A percentile compares a stretch with the other conserved stretches of the same genome.
These are phyloP conservation scores for Pitangus sulphuratus DNA, from an alignment of 2,797 vertebrate genomes.

Conservation along the genomic window DNA sequence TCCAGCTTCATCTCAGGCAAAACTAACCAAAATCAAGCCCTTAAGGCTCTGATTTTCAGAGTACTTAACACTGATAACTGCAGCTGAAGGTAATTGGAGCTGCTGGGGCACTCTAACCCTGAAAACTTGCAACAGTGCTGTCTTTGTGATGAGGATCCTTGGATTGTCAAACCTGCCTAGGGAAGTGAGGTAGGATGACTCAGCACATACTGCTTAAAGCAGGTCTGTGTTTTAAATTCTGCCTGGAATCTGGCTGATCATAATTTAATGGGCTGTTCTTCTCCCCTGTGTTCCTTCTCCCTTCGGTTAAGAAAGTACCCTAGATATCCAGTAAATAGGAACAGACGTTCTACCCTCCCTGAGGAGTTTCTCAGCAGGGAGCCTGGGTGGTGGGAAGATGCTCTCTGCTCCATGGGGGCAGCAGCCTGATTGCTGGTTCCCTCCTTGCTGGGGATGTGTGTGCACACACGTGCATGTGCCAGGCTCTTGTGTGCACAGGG, in stretches of 20 bases:
- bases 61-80: neutral
- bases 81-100: neutral
- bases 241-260: neutral
- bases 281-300: neutral
- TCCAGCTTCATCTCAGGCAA: neutral
- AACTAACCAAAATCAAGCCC: neutral
- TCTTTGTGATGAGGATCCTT: neutral
- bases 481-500: neutral
- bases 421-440: neutral
- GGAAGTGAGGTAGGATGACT: neutral
- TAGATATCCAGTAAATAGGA: neutral
- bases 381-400: neutral
- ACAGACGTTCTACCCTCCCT: neutral
- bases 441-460: neutral
- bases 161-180: neutral
- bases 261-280: neutral
- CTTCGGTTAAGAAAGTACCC: neutral
- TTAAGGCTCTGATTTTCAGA: neutral
- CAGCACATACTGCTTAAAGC: neutral
- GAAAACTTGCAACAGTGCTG: neutral
- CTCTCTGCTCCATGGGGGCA: neutral
- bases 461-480: rapidly evolving
- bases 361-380: neutral
- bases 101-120: neutral
- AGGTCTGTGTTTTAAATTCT: neutral